Evolutionary conservation across 2,888 invertebrate genomes (phyloP), one percentile per base, ranked within the genome.

Genomic region (Myopa tessellatipennis): DNA sequence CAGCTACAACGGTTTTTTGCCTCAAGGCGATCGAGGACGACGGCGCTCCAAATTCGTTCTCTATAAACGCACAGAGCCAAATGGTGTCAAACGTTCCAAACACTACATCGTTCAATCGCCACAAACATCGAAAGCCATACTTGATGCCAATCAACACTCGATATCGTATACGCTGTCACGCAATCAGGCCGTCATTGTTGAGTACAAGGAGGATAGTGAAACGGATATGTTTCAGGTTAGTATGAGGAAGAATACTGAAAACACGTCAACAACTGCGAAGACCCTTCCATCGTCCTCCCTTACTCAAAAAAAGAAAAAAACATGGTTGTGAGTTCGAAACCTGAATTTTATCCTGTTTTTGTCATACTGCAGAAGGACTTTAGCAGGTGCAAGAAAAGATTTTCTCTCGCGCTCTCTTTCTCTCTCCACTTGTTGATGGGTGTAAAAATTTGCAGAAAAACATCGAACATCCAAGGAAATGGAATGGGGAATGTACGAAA

Each of bases 181-280:
- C 89, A 97, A 95, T 88, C 98, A 98, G 91, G 98, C 98, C 76
- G 97, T 99, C 85, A 97, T 99, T 87, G 99, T 99, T 77, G 99
- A 99, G 90, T 99, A 99, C 90, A 95, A 95, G 85, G 94, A 94
- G 87, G 99, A 99, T 90, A 93, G 94, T 78, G 95, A 96, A 88
- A 98, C 98, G 77, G 99, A 99, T 90, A 99, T 99, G 99, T 99
- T 99, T 91, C 99, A 99, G 93, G 98, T 98, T 87, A 90, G 91
- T 82, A 40, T n/a, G 40, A 5, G 45, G 26, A 38, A 73, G 45
- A 8, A 45, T 8, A 10, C 45, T 45, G 45, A 45, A 45, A 45
- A 45, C 7, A 45, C 7, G 10, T 26, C 26, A 26, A 26, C 26
- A 26, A 26, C 26, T 26, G 26, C 26, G 26, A 26, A 26, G 26